Evolutionary conservation across 2,797 vertebrate genomes (phyloP), one percentile per base, ranked within the genome.

Genomic region (Lepilemur ruficaudatus): DNA sequence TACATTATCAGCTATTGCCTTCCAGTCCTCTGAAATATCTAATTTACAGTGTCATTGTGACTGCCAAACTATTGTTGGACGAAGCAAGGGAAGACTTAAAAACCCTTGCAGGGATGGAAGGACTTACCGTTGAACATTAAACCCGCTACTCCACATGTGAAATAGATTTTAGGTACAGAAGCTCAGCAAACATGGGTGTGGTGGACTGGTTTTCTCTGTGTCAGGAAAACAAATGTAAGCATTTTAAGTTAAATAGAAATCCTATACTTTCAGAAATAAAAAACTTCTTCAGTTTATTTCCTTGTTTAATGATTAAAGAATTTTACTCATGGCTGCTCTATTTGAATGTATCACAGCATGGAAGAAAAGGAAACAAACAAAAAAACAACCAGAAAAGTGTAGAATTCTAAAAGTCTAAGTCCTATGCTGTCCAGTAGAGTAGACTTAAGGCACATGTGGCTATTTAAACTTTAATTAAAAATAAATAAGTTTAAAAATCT

Each of bases 101-200:
- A 90, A 80, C 18, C 17, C 69, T 38, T 93, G 38, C 76, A 79
- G 83, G 28, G 20, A 73, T 9, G 35, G 55, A 97, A 61, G 43
- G 69, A 87, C 38, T 97, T 97, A 76, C 10, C 89, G 35, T 50
- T 95, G 50, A 35, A 55, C 57, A 83, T 75, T 81, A 90, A 65
- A 79, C 46, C 17, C 57, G 75, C 85, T 59, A 61, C 18, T 93
- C 11, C 76, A 94, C 25, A 18, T 14, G 11, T 57, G 84, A 96
- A 96, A 59, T 46, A 79, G 17, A 4, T 67, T 95, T 93, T 83
- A 93, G 69, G 81, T 81, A 70, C 14, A 94, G 63, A 95, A 96
- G 38, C 87, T 97, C 67, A 23, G 28, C 28, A 96, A 38, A 86
- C 3, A 59, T 70, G 91, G 7, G 30, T 72, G 65, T 70, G 89